Evolutionary conservation across 2,888 invertebrate genomes (phyloP), one percentile per base, ranked within the genome.

Genomic region (Plebejus anna): DNA sequence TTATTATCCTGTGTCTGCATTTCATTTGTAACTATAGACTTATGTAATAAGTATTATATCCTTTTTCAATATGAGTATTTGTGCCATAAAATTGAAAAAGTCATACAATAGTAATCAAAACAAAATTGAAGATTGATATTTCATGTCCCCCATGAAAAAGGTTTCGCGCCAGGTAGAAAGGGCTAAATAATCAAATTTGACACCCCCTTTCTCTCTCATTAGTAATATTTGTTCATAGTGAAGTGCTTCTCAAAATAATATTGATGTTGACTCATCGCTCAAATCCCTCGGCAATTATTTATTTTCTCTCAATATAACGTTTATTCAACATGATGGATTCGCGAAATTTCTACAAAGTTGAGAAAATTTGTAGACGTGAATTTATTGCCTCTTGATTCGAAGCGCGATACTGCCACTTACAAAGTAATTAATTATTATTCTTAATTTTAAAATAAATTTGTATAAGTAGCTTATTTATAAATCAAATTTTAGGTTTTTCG

Each of bases 121-220:
- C 28, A 66, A 66, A 66, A 66, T 32, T 9, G 32, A 9, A 1
- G 6, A 7, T 42, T 9, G 32, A 66, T 66, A 32, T 61, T 28
- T 36, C 28, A 13, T 36, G 16, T 66, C 32, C 32, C 32, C 66
- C 36, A 13, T 66, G 32, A 66, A 66, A 66, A 66, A 32, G 66
- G 66, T 22, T 66, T 28, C 66, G 32, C 66, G 66, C 32, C 66
- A 66, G 66, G 66, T 66, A 73, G 51, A 36, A 72, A 72, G 73
- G 73, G 51, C 32, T 73, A 73, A 73, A 73, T 73, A 73, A 73
- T 73, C 73, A 73, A 73, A 73, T 73, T 55, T 73, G 73, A 55
- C 73, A 73, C 73, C 82, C 86, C 85, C 84, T 85, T 86, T 86
- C 86, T 73, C 73, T 32, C 73, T 73, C 73, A 73, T 73, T 73